Evolutionary conservation across 1,140 invertebrate genomes (phyloP).

Genomic region (Drosophila jambulina): DNA sequence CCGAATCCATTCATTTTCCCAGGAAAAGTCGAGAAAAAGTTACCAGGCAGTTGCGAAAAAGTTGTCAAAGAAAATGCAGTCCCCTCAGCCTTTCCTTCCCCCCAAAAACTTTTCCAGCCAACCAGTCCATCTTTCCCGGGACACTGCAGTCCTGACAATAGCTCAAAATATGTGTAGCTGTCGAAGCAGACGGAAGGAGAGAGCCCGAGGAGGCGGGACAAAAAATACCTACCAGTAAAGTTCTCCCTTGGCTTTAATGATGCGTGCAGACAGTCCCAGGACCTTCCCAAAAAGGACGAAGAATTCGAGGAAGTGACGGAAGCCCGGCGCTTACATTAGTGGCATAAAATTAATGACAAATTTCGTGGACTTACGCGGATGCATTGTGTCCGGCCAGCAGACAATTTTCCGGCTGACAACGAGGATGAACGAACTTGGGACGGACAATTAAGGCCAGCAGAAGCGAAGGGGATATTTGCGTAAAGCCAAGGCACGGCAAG

Average conservation of each 20-base stretch:
- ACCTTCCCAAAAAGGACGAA: constrained; percentile 5
- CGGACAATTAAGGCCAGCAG: constrained; percentile 60
- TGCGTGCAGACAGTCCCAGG: constrained; percentile 61
- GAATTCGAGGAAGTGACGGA: constrained; percentile 38
- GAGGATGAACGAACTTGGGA: constrained; percentile 14
- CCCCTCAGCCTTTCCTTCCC: neutral
- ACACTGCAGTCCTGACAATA: constrained; percentile 48
- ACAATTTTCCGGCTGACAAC: constrained; percentile 43
- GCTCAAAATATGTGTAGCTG: constrained; percentile 72
- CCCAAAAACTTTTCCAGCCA: constrained; percentile 11
- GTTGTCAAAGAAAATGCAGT: constrained; percentile 60
- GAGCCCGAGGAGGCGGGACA: constrained; percentile 13
- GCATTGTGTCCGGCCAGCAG: constrained; percentile 45
- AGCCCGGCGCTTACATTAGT: constrained; percentile 49
- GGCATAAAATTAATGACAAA: constrained; percentile 73
- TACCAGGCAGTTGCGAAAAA: constrained; percentile 56
- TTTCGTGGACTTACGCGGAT: constrained; percentile 59
- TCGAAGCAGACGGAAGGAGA: constrained; percentile 35
- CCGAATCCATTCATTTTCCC: constrained; percentile 46
- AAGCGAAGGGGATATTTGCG: constrained; percentile 6
- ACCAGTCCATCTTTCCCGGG: constrained; percentile 32
- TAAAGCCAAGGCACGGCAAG: neutral
- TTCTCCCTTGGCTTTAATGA: constrained; percentile 70
- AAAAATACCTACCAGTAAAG: constrained; percentile 48
- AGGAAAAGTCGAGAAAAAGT: constrained; percentile 26